Evolutionary conservation across 2,888 invertebrate genomes (phyloP), one percentile per base, ranked within the genome.

Genomic region (Fabriciana adippe): DNA sequence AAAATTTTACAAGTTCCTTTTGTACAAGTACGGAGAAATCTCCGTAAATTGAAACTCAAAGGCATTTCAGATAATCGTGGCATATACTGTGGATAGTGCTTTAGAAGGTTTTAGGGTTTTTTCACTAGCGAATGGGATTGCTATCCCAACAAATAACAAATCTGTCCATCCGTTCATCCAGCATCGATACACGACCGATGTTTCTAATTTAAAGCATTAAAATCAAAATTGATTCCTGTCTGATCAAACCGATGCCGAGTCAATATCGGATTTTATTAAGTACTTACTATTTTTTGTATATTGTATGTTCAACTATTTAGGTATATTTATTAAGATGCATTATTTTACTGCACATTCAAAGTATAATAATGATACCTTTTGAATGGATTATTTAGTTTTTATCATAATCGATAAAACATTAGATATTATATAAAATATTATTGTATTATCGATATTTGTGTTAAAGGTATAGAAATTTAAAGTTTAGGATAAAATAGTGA

Each of bases 1-100:
- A 89, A 90, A 90, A 89, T 89, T 88, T 90, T 89, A 89, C 89
- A 90, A 88, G 87, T 90, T 88, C 82, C 81, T 82, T 90, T 90
- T 90, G 89, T 91, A 91, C 90, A 91, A 88, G 86, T 86, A 83
- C 86, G 84, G 89, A 88, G 83, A 86, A 81, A 79, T 74, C 82
- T 82, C 88, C 87, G 84, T 74, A 77, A 78, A 79, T 81, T 83
- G 83, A 82, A 86, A 88, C 86, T 79, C 79, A 85, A 86, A 86
- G 82, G 80, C 81, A 74, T 76, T 83, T 83, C 82, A 81, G 81
- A 83, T 83, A 83, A 76, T 76, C 69, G 85, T 81, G 81, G 82
- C 79, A 76, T 76, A 79, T 81, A 82, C 77, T 75, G 81, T 78
- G 79, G 81, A 83, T 79, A 82, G 84, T 83, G 83, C 82, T 80